Percentiles rank a stretch among this genome's conserved stretches.
phyloP scores from a whole-genome alignment of 92 coral and sea anemone genomes.

The Pocillopora grandis region DNA sequence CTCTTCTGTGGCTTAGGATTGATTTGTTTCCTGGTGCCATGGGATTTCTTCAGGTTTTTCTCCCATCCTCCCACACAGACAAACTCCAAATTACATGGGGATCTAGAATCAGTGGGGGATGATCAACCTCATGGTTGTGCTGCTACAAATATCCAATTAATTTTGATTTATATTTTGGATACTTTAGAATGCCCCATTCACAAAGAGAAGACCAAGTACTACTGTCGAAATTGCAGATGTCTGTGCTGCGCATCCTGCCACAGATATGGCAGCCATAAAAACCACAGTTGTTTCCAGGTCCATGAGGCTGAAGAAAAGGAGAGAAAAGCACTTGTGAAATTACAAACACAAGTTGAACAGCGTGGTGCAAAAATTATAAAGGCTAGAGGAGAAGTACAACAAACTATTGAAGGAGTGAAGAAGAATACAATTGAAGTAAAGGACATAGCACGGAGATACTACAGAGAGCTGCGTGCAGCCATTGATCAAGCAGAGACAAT shows the following conservation, averaged over 20 bases:
- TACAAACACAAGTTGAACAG: conserved; percentile 80
- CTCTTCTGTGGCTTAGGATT: too few species aligned
- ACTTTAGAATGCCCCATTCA: conserved; percentile 81
- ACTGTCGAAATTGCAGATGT: conserved; percentile 85
- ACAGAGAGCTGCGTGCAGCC: conserved; percentile 86
- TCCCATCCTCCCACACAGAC: too few species aligned
- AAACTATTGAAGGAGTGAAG: conserved; percentile 81
- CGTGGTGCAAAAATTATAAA: conserved; percentile 88
- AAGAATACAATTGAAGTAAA: conserved; percentile 70
- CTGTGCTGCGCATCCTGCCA: conserved; percentile 85
- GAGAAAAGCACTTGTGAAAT: conserved; percentile 60
- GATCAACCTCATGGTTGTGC: too few species aligned
- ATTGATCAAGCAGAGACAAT: conserved; percentile 87
- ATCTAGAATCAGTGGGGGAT: too few species aligned
- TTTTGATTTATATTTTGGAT: conserved; percentile 1
- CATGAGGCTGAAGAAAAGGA: conserved; percentile 95
- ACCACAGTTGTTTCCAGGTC: conserved; percentile 89
- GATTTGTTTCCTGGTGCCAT: too few species aligned
- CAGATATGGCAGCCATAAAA: conserved; percentile 78
- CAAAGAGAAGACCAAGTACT: conserved; percentile 81
- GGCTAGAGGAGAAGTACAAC: conserved; percentile 93
- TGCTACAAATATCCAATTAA: neutral
- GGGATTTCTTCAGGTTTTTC: too few species aligned
- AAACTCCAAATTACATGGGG: too few species aligned
- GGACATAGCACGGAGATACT: conserved; percentile 78